Percentiles rank a stretch among this genome's conserved stretches.
Conservation (phyloP, 2,113 vertebrate genomes). For the Panthera tigris region DNA sequence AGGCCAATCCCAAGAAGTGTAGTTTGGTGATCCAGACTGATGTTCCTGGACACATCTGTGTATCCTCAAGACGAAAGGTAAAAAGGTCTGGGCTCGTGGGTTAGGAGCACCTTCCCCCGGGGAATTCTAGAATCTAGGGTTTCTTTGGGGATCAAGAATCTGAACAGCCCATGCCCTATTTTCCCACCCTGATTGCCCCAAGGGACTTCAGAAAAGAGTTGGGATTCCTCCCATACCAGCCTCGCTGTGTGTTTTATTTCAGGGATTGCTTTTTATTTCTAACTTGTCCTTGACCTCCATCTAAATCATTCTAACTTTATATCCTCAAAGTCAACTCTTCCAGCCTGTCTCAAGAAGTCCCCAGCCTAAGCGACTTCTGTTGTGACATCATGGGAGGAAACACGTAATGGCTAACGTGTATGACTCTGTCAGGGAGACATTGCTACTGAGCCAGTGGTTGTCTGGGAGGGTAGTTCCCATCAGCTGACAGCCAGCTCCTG, state of each 20-base stretch:
- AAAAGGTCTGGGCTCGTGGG: background rate
- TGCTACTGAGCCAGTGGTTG: background rate
- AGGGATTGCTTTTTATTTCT: background rate
- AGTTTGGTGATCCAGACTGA: background rate
- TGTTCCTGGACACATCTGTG: rapidly evolving
- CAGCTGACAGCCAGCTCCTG: background rate
- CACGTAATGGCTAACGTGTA: background rate
- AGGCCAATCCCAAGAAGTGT: conserved; percentile 40
- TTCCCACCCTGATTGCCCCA: background rate
- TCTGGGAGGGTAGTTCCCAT: background rate
- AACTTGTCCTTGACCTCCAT: background rate
- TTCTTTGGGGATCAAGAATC: background rate
- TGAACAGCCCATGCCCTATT: background rate
- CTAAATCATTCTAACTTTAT: background rate
- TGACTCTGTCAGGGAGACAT: background rate
- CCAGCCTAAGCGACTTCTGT: background rate
- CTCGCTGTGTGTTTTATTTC: background rate
- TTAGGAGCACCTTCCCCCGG: background rate
- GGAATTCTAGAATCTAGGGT: background rate
- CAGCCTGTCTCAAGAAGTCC: background rate
- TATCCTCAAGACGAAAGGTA: background rate
- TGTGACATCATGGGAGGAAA: background rate
- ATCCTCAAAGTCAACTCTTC: background rate
- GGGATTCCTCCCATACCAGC: background rate
- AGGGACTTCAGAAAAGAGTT: background rate